These are phyloP conservation scores for Embidobia sp. DNA, from an alignment of 2,888 invertebrate species.

Conservation along the genomic window DNA sequence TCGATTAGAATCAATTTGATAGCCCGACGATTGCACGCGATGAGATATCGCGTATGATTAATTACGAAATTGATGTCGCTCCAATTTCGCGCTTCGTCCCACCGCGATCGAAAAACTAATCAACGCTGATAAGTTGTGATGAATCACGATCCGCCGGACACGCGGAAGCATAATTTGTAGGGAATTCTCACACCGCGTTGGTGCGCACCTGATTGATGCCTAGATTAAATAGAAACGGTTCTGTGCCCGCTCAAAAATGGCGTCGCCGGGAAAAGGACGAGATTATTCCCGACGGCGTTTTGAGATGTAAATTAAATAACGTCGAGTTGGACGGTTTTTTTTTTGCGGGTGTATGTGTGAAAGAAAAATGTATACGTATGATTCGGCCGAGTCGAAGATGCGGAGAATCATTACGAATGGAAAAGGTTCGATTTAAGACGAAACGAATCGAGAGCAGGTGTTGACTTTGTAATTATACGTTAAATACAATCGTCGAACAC, in stretches of 20 bases:
- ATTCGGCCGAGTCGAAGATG: too few relatives aligned
- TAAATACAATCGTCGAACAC: too few relatives aligned
- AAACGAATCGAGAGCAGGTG: too few relatives aligned
- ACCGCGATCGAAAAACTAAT: conserved; percentile 2
- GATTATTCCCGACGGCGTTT: too few relatives aligned
- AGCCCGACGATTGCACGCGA: conserved; percentile 59
- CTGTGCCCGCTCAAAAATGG: background rate
- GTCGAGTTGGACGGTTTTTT: too few relatives aligned
- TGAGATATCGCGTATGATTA: conserved; percentile 59
- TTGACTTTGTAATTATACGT: too few relatives aligned
- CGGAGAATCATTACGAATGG: too few relatives aligned
- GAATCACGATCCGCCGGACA: conserved; percentile 39
- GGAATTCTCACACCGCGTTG: conserved; percentile 36
- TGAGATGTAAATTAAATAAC: too few relatives aligned
- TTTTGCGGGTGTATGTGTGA: too few relatives aligned
- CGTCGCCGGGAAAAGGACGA: background rate
- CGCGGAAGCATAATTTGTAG: conserved; percentile 33
- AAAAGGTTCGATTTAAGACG: too few relatives aligned
- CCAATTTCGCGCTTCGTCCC: conserved; percentile 33
- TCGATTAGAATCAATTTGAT: conserved; percentile 65
- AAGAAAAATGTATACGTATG: too few relatives aligned
- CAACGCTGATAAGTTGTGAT: conserved; percentile 31
- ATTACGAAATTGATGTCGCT: conserved; percentile 43
- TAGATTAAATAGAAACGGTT: conserved; percentile 9
- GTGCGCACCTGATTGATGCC: conserved; percentile 23